Percentiles rank a stretch among this genome's conserved stretches.
Conservation (phyloP, 2,113 vertebrate genomes). For the Hymenochirus boettgeri region DNA sequence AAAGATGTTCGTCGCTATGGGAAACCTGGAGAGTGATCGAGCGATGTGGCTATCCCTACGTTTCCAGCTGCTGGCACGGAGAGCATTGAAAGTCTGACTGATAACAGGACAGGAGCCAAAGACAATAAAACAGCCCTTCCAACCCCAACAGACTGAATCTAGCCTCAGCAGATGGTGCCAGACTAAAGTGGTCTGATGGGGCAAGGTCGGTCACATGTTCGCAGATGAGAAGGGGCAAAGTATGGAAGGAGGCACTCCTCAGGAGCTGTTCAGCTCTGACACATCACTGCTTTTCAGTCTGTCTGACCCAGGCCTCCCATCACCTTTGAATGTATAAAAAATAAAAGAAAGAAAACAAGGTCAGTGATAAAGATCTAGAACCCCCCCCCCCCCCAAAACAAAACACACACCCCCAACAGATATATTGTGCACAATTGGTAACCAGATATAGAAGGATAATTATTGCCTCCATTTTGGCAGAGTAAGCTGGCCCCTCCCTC, state of each 20-base stretch:
- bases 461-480: too few relatives aligned
- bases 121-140: background rate
- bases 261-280: conserved; percentile 52
- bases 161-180: background rate
- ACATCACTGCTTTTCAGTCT: conserved; percentile 48
- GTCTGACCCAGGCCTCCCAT: conserved; percentile 50
- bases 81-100: conserved; percentile 11
- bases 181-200: conserved; percentile 18
- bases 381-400: too few relatives aligned
- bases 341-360: too few relatives aligned
- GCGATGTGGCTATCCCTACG: background rate
- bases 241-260: conserved; percentile 43
- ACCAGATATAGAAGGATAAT: too few relatives aligned
- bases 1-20: background rate
- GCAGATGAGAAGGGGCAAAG: conserved; percentile 32
- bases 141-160: background rate
- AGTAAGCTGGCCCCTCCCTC: too few relatives aligned
- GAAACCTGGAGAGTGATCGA: background rate
- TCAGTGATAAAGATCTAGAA: too few relatives aligned
- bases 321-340: conserved; percentile 35
- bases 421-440: too few relatives aligned
- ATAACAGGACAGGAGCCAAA: background rate
- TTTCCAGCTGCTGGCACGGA: background rate
- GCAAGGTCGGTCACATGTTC: conserved; percentile 44
- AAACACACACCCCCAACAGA: too few relatives aligned